These are phyloP conservation scores for Vombatus ursinus DNA, from an alignment of 2,113 vertebrate species.

Conservation along the genomic window DNA sequence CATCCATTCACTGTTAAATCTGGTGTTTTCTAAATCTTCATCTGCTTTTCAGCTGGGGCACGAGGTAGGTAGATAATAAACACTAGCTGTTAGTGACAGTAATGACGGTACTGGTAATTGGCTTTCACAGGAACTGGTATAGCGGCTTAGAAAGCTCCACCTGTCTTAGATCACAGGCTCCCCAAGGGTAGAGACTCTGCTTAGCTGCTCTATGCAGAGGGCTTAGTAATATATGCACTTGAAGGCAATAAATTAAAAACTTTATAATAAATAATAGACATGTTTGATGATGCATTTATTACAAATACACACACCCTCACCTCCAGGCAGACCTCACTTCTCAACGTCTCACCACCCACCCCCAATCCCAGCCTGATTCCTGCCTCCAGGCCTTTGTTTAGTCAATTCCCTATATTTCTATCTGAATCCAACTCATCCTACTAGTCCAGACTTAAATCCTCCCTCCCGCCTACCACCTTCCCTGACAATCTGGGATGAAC, in stretches of 20 bases:
- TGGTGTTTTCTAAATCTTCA: neutral
- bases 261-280: neutral
- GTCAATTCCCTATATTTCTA: neutral
- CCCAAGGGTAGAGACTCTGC: neutral
- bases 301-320: neutral
- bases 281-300: neutral
- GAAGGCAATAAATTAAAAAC: neutral
- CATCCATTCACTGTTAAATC: neutral
- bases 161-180: neutral
- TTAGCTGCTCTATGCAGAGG: neutral
- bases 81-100: neutral
- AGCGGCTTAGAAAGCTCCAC: neutral
- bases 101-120: neutral
- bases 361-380: neutral
- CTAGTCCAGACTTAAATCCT: neutral
- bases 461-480: neutral
- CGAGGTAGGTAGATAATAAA: neutral
- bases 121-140: neutral
- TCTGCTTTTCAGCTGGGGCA: neutral
- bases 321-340: neutral
- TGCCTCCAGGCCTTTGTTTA: neutral
- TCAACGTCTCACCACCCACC: neutral
- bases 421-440: neutral
- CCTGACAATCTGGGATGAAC: neutral
- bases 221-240: neutral